Base-by-base conservation (phyloP, 2,113 vertebrate genomes). In the Cinclus cinclus region DNA sequence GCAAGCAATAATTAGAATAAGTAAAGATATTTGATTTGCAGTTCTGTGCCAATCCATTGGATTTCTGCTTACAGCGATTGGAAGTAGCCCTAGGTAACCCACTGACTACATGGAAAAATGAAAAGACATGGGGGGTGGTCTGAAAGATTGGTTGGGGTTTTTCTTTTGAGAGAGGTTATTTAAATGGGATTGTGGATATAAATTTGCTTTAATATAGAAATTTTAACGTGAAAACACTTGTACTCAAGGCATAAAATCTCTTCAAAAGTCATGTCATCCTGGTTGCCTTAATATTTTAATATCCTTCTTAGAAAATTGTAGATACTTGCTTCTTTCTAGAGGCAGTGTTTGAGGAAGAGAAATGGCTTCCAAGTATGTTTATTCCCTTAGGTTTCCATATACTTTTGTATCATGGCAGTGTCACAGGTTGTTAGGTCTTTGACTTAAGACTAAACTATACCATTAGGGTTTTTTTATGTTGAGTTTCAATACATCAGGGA, bases 381-480 rank as follows among this genome's bases (percentile, higher is more conserved):
- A 28, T 89, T 93, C 19, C 39, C 15, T 63, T 87, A 39, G 23
- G 19, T 60, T 55, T 76, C 1, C 44, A 4, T 71, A 11, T 55
- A 27, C 11, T 33, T 50, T 56, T 35, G 9, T 87, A 33, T 62
- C 24, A 21, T 14, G 53, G 28, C 22, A 44, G 33, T 41, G 31
- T 56, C 28, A 35, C 11, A 22, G 50, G 8, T 73, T 47, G 30
- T 47, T 71, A 4, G 3, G 5, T 71, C 31, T 84, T 82, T 35
- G n/a, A 35, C 20, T 79, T 79, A 27, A 41, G 11, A 71, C 11
- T 62, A n/a, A 31, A 67, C 18, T 7, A 35, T 85, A 27, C 4
- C 30, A 3, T 10, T 60, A 21, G 30, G 0, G 0, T 0, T 7
- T 46, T 74, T 47, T 74, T 41, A 9, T 77, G 5, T 24, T 55